Percentiles rank a stretch among this genome's conserved stretches.
phyloP scores from a whole-genome alignment of 2,113 vertebrate genomes.

The Jaculus jaculus region DNA sequence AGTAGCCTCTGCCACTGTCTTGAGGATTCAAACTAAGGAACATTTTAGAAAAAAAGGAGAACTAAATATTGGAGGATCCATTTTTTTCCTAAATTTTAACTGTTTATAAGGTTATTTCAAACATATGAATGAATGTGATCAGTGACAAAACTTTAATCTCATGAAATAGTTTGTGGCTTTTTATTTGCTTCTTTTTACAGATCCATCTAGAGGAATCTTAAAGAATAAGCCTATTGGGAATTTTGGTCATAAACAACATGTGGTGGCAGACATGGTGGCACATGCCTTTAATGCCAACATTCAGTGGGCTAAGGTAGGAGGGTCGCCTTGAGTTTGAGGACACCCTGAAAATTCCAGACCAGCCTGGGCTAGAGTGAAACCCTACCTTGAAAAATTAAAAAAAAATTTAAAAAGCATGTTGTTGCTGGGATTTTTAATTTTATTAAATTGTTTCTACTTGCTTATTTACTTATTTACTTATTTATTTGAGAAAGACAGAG shows the following conservation, averaged over 20 bases:
- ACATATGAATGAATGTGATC: neutral
- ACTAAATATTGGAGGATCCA: neutral
- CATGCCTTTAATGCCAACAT: too few species aligned
- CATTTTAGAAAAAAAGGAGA: conserved; percentile 37
- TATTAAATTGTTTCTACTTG: too few species aligned
- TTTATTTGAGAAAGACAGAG: too few species aligned
- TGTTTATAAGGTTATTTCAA: conserved; percentile 5
- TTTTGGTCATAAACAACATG: neutral
- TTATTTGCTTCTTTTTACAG: conserved; percentile 28
- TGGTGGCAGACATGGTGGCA: too few species aligned
- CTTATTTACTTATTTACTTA: too few species aligned
- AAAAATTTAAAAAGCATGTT: conserved; percentile 9
- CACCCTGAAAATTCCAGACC: too few species aligned
- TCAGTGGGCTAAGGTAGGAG: too few species aligned
- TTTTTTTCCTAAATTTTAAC: conserved; percentile 43
- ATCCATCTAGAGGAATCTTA: neutral
- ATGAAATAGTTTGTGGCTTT: neutral
- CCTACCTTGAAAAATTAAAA: too few species aligned
- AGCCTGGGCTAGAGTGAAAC: too few species aligned
- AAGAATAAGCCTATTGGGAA: neutral
- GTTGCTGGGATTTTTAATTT: neutral
- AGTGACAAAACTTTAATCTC: conserved; percentile 28
- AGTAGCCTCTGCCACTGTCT: conserved; percentile 50
- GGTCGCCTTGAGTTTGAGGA: too few species aligned
- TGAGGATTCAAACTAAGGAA: conserved; percentile 52